Conservation (phyloP, 2,888 invertebrate species). For the Hetaerina titia region DNA sequence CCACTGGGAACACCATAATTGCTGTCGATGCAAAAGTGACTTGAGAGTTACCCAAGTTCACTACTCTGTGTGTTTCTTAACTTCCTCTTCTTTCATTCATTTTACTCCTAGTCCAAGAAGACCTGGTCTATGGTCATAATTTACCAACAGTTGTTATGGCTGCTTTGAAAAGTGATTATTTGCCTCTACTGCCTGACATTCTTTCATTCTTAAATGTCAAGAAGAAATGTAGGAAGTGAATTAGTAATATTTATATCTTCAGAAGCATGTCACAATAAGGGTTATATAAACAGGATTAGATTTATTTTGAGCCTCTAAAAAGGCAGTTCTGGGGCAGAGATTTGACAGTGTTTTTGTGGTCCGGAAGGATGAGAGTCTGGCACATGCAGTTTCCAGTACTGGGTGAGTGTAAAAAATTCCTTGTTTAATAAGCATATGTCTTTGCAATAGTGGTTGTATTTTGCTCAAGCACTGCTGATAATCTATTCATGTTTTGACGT, state of each 20-base stretch:
- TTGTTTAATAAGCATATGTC: neutral
- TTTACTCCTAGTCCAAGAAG: neutral
- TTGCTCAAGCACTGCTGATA: neutral
- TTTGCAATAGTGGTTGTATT: neutral
- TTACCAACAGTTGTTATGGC: too few species aligned
- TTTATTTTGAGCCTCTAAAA: slow-evolving; percentile 10
- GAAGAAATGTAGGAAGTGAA: neutral
- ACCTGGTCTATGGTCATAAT: neutral
- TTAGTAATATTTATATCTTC: too few species aligned
- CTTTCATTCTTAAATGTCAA: neutral
- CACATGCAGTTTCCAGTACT: neutral
- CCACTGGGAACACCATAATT: neutral
- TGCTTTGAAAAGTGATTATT: neutral
- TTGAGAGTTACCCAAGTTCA: neutral
- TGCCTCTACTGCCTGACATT: neutral
- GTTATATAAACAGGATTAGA: neutral
- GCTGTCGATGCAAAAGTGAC: neutral
- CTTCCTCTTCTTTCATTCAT: neutral
- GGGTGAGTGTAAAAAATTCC: neutral
- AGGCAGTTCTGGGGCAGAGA: neutral
- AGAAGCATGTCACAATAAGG: neutral
- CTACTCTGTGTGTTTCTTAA: neutral
- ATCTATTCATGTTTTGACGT: neutral
- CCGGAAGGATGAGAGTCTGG: neutral
- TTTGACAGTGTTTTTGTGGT: neutral